Base-by-base conservation (phyloP, 2,113 vertebrate species). In the Turnix velox region DNA sequence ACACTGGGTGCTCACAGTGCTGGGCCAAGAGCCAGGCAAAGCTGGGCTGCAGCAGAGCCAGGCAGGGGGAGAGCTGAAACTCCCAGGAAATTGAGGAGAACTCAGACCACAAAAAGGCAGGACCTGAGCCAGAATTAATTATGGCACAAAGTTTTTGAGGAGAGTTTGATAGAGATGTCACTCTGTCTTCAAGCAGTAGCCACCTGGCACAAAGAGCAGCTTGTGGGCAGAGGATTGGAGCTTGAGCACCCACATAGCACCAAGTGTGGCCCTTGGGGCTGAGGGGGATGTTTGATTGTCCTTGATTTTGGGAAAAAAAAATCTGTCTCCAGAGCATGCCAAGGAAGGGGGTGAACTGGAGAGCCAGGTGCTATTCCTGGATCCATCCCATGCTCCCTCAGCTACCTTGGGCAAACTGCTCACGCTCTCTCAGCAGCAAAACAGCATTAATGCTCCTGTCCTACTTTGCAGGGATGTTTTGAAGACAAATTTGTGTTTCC, bases 401-500 rank as follows among this genome's bases (percentile, higher is more conserved):
- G 4, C 42, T 25, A 62, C 72, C 78, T 37, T 14, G 88, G 82
- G 59, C 85, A 63, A 17, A 3, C 43, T 14, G 31, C 88, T 87
- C 49, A 27, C 4, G 6, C 65, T 37, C 27, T 18, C 55, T 31
- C 39, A 42, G 11, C 55, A 59, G 74, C 58, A 39, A 3, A 67
- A 8, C 22, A 51, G 68, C 73, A 4, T 13, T 33, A 37, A 10
- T n/a, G 14, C 75, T 14, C 9, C 91, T 88, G 88, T 39, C 86
- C 95, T 72, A 72, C 84, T 90, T 94, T 65, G 80, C 85, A 72
- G 80, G 31, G 84, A 54, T 42, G 66, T 87, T 89, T 81, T 68
- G 91, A 87, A 93, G 87, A 61, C 33, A 82, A 79, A 87, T 84
- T 66, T 35, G 17, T 90, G 27, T 69, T 76, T 93, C 91, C 67